A percentile compares a stretch with the other conserved stretches of the same genome.
Conservation (phyloP, 2,113 vertebrate genomes). For the Scopus umbretta region DNA sequence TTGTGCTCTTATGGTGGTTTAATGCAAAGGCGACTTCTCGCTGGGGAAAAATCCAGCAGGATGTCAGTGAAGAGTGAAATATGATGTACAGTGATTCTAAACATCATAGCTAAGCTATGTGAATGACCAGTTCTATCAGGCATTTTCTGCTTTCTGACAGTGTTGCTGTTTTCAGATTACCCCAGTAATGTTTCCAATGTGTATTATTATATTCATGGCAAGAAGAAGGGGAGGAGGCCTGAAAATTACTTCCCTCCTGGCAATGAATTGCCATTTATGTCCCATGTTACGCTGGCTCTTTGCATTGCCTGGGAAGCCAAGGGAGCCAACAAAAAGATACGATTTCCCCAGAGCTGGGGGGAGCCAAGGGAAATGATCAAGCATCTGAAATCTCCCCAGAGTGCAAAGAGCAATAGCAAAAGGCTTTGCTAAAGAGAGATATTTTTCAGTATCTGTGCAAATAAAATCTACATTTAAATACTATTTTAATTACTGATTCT, state of each 20-base stretch:
- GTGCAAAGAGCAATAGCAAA: slow-evolving; percentile 43
- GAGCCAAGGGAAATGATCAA: slow-evolving; percentile 40
- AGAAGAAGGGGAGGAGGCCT: slow-evolving; percentile 25
- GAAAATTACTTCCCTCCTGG: slow-evolving; percentile 53
- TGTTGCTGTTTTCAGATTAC: slow-evolving; percentile 38
- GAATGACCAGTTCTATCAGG: neutral
- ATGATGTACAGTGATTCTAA: neutral
- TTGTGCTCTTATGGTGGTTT: neutral
- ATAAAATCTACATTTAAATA: slow-evolving; percentile 34
- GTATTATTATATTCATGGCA: slow-evolving; percentile 29
- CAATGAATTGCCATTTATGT: slow-evolving; percentile 35
- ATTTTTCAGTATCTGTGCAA: slow-evolving; percentile 6
- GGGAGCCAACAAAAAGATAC: slow-evolving; percentile 33
- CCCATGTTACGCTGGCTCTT: slow-evolving; percentile 9
- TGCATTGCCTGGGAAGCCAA: slow-evolving; percentile 29
- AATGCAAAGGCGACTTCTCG: neutral
- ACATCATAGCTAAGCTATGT: neutral
- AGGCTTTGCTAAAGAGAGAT: slow-evolving; percentile 19
- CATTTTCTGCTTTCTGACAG: slow-evolving; percentile 34
- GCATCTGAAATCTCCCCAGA: slow-evolving; percentile 4
- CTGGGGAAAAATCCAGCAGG: neutral
- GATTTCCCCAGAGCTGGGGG: slow-evolving; percentile 33
- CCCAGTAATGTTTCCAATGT: slow-evolving; percentile 32
- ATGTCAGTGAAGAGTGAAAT: slow-evolving; percentile 21
- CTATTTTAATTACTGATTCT: slow-evolving; percentile 13